Evolutionary conservation across 2,888 invertebrate species (phyloP).

Genomic region (Mongoloraphidia duomilia): DNA sequence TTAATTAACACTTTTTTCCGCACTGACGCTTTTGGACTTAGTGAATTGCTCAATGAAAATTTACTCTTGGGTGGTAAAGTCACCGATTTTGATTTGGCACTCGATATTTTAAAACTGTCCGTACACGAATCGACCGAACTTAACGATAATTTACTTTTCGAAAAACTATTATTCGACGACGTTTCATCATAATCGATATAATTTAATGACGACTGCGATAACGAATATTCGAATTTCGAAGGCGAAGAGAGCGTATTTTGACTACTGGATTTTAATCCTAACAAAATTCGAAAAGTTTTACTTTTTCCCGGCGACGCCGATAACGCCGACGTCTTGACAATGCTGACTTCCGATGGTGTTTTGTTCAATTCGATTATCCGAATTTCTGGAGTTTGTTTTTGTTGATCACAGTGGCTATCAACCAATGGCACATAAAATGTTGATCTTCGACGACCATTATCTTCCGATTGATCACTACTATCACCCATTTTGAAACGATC

Average conservation of each 20-base stretch:
- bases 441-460: slow-evolving; percentile 46
- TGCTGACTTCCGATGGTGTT: not conserved
- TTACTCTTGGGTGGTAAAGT: slow-evolving; percentile 9
- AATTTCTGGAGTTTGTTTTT: no score
- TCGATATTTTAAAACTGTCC: not conserved
- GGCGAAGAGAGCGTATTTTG: not conserved
- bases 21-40: slow-evolving; percentile 3
- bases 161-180: no score
- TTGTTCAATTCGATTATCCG: not conserved
- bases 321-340: not conserved
- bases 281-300: not conserved
- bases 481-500: not conserved
- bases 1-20: slow-evolving; percentile 2
- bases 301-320: not conserved
- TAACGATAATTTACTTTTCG: no score
- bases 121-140: no score
- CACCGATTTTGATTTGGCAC: slow-evolving; percentile 3
- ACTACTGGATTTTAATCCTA: not conserved
- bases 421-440: slow-evolving; percentile 62
- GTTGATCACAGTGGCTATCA: slow-evolving; percentile 28
- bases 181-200: no score
- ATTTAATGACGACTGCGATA: not conserved
- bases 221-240: not conserved
- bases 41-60: slow-evolving; percentile 6
- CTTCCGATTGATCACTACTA: slow-evolving; percentile 28